phyloP scores from a whole-genome alignment of 2,888 invertebrate species.

The Patella pellucida region DNA sequence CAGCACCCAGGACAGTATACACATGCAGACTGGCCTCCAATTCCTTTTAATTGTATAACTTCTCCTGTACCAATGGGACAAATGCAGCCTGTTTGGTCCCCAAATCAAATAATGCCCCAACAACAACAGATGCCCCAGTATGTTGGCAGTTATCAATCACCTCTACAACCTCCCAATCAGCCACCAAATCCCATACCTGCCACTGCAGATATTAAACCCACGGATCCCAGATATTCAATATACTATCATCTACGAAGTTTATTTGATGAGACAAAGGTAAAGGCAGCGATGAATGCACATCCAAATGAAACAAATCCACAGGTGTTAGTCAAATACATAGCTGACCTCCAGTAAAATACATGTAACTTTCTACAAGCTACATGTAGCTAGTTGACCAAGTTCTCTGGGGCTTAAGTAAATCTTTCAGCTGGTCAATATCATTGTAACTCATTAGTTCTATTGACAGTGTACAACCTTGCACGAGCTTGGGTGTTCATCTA shows the following conservation, averaged over 20 bases:
- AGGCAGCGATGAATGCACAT: constrained; percentile 86
- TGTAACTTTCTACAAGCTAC: no score
- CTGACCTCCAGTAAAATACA: constrained; percentile 37
- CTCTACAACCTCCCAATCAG: background rate
- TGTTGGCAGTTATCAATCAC: background rate
- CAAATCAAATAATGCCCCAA: background rate
- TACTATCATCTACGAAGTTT: constrained; percentile 91
- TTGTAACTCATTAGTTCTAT: no score
- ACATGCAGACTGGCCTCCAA: background rate
- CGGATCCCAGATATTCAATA: constrained; percentile 82
- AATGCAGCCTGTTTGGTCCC: constrained; percentile 13
- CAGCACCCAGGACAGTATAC: background rate
- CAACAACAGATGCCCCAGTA: background rate
- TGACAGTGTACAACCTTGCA: no score
- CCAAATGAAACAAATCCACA: constrained; percentile 92
- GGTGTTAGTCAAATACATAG: constrained; percentile 66
- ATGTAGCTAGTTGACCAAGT: no score
- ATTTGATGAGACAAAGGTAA: constrained; percentile 92
- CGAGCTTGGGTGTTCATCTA: no score
- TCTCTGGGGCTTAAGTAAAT: no score
- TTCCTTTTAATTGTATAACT: background rate
- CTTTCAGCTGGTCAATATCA: no score
- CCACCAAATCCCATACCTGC: constrained; percentile 16
- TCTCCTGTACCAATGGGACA: background rate
- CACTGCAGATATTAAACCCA: constrained; percentile 44